phyloP scores from a whole-genome alignment of 2,888 invertebrate species.

The Andrena chrysosceles region DNA sequence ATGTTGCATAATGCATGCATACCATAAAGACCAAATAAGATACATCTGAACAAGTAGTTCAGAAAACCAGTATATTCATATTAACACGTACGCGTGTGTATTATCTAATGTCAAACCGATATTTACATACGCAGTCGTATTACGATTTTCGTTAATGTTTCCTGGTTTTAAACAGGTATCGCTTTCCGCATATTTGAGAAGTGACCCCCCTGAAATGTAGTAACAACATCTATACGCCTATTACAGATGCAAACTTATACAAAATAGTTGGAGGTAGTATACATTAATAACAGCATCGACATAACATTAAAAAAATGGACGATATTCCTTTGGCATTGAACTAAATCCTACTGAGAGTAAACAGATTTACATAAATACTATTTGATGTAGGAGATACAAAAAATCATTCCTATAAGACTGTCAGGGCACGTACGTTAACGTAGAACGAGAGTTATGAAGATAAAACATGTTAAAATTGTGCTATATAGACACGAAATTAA shows the following conservation, averaged over 20 bases:
- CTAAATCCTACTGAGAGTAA: no score
- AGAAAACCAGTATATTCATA: constrained; percentile 24
- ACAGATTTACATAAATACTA: no score
- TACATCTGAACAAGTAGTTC: constrained; percentile 16
- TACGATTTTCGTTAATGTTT: constrained; percentile 27
- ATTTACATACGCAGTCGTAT: constrained; percentile 16
- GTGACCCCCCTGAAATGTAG: not conserved
- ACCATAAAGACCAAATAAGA: constrained; percentile 4
- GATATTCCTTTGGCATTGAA: no score
- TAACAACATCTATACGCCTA: not conserved
- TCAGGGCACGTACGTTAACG: no score
- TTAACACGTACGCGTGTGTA: not conserved
- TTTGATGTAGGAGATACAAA: no score
- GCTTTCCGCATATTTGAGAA: constrained; percentile 8
- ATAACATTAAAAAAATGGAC: no score
- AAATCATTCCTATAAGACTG: no score
- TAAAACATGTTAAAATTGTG: no score
- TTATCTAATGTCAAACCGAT: constrained; percentile 9
- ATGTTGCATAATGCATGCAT: constrained; percentile 36
- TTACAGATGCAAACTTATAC: not conserved
- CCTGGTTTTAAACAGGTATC: constrained; percentile 23
- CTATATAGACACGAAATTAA: no score
- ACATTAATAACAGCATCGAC: no score
- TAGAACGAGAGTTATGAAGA: no score
- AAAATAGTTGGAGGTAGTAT: not conserved